Evolutionary conservation across 2,888 invertebrate genomes (phyloP), one percentile per base, ranked within the genome.

Genomic region (Spodoptera littoralis): DNA sequence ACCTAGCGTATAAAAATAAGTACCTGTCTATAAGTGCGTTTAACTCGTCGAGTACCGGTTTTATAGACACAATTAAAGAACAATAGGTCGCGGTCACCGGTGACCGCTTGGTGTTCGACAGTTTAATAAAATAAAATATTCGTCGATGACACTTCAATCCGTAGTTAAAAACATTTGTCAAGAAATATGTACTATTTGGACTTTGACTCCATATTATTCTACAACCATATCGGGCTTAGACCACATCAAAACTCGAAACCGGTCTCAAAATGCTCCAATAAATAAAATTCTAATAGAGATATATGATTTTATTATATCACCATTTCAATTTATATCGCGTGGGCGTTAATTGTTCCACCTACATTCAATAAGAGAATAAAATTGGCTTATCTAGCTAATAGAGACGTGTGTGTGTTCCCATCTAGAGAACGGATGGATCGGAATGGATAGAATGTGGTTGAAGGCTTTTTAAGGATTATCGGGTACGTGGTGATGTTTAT

Each of bases 251-350:
- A 49, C 11, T 3, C 49, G 5, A 55, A 72, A 76, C 59, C 45
- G 48, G 59, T 71, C 65, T 18, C 4, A 13, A 55, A 55, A 27
- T 48, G 50, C 36, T 51, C 50, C 44, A 57, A 60, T 75, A 76
- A 75, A 76, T 76, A 75, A 78, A 69, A 4, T 5, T 5, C 27
- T 27, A 27, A 27, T 27, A 27, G 41, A 72, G 51, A 71, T 67
- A 73, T 74, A 68, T 76, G 44, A 73, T 70, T 73, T 71, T 78
- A 77, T 73, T 80, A 85, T 84, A 75, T 84, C 84, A 84, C 83
- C 83, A 75, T 85, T 80, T 73, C 77, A 76, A 70, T 77, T 80
- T 77, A 84, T 83, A 3, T 5, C 3, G 30, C 66, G 77, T 78
- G 62, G 73, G 72, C 30, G 73, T 60, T 67, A 69, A 79, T 77